These are phyloP conservation scores for Apodemia mormo DNA, from an alignment of 2,888 invertebrate genomes.

Conservation along the genomic window DNA sequence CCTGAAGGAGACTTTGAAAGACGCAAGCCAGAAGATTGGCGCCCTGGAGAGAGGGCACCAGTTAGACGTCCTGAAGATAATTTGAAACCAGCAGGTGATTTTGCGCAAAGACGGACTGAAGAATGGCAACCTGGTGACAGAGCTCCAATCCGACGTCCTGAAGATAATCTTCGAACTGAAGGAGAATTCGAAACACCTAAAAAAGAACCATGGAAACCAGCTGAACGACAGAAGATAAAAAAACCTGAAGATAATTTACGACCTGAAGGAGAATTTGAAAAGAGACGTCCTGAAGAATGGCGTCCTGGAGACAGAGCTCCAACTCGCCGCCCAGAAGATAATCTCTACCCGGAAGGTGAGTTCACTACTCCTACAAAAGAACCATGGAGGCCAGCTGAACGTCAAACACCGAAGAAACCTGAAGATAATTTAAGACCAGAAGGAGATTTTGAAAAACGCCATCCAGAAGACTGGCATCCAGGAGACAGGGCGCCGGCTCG, in stretches of 20 bases:
- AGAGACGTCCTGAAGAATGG: constrained; percentile 73
- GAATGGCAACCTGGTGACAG: constrained; percentile 50
- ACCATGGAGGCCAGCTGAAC: constrained; percentile 60
- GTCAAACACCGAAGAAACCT: constrained; percentile 52
- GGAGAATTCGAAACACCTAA: constrained; percentile 71
- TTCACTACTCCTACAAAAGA: constrained; percentile 63
- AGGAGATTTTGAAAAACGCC: constrained; percentile 76
- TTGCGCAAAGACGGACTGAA: constrained; percentile 48
- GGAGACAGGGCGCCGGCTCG: constrained; percentile 65
- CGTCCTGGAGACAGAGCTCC: constrained; percentile 58
- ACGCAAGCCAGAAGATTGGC: constrained; percentile 50
- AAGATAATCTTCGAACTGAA: constrained; percentile 80
- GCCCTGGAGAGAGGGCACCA: constrained; percentile 51
- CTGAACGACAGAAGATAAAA: constrained; percentile 54
- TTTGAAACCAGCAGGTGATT: constrained; percentile 80
- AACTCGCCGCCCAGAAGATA: constrained; percentile 70
- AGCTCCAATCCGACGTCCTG: constrained; percentile 51
- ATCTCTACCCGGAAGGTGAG: constrained; percentile 82
- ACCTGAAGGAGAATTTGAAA: constrained; percentile 82
- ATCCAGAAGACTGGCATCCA: constrained; percentile 47
- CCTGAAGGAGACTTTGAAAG: constrained; percentile 80
- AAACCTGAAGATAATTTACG: constrained; percentile 67
- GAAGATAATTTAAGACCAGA: constrained; percentile 78
- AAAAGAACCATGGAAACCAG: constrained; percentile 47
- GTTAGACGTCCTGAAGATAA: constrained; percentile 61